phyloP scores from a whole-genome alignment of 2,888 invertebrate species.

The Branchellion lobata region DNA sequence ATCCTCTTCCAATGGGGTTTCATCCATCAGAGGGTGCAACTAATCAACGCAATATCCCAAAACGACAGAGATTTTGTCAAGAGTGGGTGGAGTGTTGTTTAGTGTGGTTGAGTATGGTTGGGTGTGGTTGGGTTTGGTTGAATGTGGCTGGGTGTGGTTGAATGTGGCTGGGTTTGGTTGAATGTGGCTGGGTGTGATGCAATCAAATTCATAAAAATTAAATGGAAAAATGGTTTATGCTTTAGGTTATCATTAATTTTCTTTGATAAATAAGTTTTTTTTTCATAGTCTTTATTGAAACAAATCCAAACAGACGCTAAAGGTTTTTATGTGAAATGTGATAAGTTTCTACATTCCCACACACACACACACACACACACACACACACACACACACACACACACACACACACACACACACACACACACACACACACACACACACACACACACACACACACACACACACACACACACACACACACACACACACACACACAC shows the following conservation, averaged over 20 bases:
- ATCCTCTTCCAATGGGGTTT: conserved; percentile 82
- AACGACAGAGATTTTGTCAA: conserved; percentile 51
- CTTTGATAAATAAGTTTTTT: too few species aligned
- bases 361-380: too few species aligned
- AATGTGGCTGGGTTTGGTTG: neutral
- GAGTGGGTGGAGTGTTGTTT: neutral
- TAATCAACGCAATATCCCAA: conserved; percentile 69
- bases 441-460: too few species aligned
- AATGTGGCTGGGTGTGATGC: neutral
- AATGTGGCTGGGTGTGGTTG: neutral
- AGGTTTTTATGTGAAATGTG: too few species aligned
- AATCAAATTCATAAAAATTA: neutral
- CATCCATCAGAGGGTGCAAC: conserved; percentile 75
- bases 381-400: too few species aligned
- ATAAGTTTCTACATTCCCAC: too few species aligned
- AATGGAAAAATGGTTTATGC: neutral
- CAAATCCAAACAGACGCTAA: too few species aligned
- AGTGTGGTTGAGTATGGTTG: neutral
- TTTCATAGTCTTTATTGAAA: too few species aligned
- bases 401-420: too few species aligned
- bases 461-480: too few species aligned
- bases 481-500: too few species aligned
- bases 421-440: too few species aligned
- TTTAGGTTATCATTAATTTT: neutral
- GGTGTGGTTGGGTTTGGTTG: neutral